phyloP scores from a whole-genome alignment of 53 echinoderm and acorn worm species.

The Stichopus horrens region DNA sequence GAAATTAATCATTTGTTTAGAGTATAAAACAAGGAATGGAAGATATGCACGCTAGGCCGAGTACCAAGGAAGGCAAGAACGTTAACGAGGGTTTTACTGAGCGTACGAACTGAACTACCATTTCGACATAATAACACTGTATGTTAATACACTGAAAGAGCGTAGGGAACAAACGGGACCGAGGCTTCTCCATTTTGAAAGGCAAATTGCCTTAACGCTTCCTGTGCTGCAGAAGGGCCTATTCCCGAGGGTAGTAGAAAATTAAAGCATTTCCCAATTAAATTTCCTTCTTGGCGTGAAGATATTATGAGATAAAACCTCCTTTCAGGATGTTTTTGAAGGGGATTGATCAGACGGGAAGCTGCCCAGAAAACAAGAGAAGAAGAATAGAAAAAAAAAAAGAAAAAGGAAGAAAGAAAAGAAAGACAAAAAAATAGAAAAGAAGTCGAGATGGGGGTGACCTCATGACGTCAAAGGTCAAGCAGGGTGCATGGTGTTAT shows the following conservation, averaged over 20 bases:
- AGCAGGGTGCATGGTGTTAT: neutral
- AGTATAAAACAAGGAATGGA: too few relatives aligned
- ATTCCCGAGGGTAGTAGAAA: conserved; percentile 1
- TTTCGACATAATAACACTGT: too few relatives aligned
- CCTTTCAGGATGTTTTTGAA: conserved; percentile 38
- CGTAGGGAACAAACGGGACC: too few relatives aligned
- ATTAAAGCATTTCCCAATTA: conserved; percentile 36
- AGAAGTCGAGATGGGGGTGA: too few relatives aligned
- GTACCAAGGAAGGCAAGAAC: too few relatives aligned
- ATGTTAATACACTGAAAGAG: too few relatives aligned
- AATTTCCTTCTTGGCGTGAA: conserved; percentile 40
- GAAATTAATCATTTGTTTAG: too few relatives aligned
- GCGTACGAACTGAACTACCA: too few relatives aligned
- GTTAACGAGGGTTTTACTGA: too few relatives aligned
- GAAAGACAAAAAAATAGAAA: neutral
- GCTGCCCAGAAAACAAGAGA: conserved; percentile 24
- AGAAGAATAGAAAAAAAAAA: neutral
- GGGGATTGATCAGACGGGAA: conserved; percentile 25
- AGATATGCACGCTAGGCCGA: too few relatives aligned
- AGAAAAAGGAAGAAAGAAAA: neutral
- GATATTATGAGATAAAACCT: conserved; percentile 37
- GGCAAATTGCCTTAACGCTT: neutral
- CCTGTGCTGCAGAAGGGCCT: neutral
- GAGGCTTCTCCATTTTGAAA: too few relatives aligned
- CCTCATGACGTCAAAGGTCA: neutral